Percentiles rank a stretch among this genome's conserved stretches.
phyloP scores from a whole-genome alignment of 2,888 invertebrate genomes.

The Oeneis ivallda region DNA sequence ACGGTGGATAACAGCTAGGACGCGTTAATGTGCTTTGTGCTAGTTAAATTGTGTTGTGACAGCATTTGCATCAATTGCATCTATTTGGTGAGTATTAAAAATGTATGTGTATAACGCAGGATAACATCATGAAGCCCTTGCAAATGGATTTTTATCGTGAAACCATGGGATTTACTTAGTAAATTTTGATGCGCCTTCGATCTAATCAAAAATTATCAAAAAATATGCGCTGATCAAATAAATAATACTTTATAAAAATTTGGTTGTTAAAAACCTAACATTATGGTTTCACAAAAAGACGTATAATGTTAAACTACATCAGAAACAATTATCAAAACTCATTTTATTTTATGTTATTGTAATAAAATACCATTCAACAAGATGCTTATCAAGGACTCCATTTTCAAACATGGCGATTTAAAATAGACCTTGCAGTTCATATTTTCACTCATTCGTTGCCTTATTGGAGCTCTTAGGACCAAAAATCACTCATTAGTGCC shows the following conservation, averaged over 20 bases:
- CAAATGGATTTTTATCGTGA: constrained; percentile 2
- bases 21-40: background rate
- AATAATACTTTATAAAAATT: constrained; percentile 2
- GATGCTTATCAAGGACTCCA: constrained; percentile 3
- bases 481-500: too few species aligned
- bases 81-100: constrained; percentile 3
- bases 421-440: too few species aligned
- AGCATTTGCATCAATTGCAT: background rate
- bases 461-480: too few species aligned
- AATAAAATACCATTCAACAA: constrained; percentile 3
- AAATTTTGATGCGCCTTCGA: background rate
- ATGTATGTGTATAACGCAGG: constrained; percentile 3
- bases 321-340: constrained; percentile 2
- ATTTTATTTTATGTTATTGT: constrained; percentile 3
- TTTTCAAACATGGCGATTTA: too few species aligned
- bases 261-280: constrained; percentile 3
- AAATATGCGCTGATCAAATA: too few species aligned
- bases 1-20: too few species aligned
- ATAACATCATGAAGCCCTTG: constrained; percentile 2
- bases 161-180: constrained; percentile 1
- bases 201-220: background rate
- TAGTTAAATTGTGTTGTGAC: constrained; percentile 2
- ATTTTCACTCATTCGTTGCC: too few species aligned
- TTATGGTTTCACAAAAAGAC: constrained; percentile 3
- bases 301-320: constrained; percentile 3